These are phyloP conservation scores for Venusia cambrica DNA, from an alignment of 2,888 invertebrate genomes.

Conservation along the genomic window DNA sequence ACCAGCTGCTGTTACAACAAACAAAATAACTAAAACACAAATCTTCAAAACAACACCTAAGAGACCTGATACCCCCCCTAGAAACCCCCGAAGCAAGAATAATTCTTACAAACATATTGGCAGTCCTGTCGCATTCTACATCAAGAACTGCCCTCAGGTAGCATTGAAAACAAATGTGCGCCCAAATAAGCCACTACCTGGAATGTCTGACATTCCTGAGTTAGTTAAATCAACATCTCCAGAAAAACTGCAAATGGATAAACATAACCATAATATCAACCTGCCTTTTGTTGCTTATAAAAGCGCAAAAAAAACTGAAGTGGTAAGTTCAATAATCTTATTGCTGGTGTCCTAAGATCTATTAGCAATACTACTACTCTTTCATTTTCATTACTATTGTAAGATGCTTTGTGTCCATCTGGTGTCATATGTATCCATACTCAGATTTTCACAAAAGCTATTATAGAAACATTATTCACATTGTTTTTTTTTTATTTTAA, in stretches of 20 bases:
- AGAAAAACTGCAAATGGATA: constrained; percentile 35
- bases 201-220: constrained; percentile 52
- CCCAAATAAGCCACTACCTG: constrained; percentile 52
- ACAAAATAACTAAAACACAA: constrained; percentile 26
- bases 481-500: too few relatives aligned
- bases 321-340: constrained; percentile 41
- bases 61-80: constrained; percentile 39
- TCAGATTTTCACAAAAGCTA: too few relatives aligned
- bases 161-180: constrained; percentile 54
- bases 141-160: constrained; percentile 54
- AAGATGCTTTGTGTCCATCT: constrained; percentile 2
- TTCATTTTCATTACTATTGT: too few relatives aligned
- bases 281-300: constrained; percentile 56
- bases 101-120: constrained; percentile 53
- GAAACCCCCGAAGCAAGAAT: constrained; percentile 42
- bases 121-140: constrained; percentile 66
- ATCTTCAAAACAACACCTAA: constrained; percentile 48
- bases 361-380: background rate
- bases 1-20: too few relatives aligned
- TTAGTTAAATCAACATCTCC: constrained; percentile 33
- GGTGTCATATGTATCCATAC: too few relatives aligned
- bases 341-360: constrained; percentile 1
- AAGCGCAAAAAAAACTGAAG: constrained; percentile 57
- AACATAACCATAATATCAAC: constrained; percentile 56
- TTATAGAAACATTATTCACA: too few relatives aligned